Percentiles rank a stretch among this genome's conserved stretches.
Conservation (phyloP, 2,888 invertebrate species). For the Troilus luridus region DNA sequence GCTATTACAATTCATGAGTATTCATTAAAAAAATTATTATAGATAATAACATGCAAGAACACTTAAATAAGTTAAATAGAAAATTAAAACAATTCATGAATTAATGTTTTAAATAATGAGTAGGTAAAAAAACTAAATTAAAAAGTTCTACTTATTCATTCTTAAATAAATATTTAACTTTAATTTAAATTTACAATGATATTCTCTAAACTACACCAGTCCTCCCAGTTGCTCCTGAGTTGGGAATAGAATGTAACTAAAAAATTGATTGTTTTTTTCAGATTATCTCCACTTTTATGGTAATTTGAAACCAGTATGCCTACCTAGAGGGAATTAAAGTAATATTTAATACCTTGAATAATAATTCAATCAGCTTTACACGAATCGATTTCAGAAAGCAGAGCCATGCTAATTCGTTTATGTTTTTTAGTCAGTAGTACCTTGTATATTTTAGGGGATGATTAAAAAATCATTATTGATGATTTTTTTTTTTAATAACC, state of each 20-base stretch:
- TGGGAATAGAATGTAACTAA: neutral
- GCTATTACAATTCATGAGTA: neutral
- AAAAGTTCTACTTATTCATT: neutral
- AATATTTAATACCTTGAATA: neutral
- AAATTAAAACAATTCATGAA: neutral
- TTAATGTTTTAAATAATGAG: neutral
- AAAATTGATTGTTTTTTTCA: no score
- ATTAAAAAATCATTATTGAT: neutral
- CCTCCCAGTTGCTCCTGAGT: constrained; percentile 6
- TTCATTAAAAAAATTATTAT: neutral
- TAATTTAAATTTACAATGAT: neutral
- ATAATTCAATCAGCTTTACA: neutral
- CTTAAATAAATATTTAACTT: neutral
- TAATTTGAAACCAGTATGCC: neutral
- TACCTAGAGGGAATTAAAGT: neutral
- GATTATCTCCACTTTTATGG: no score
- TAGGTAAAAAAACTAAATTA: neutral
- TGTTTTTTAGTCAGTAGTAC: neutral
- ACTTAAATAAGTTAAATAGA: neutral
- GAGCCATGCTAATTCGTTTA: neutral
- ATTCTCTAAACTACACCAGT: neutral
- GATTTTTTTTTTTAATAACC: neutral
- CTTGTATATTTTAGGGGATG: neutral
- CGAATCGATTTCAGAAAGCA: neutral
- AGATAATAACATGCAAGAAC: neutral